phyloP scores from a whole-genome alignment of 2,888 invertebrate species.

The Torymus aiolomorphi region DNA sequence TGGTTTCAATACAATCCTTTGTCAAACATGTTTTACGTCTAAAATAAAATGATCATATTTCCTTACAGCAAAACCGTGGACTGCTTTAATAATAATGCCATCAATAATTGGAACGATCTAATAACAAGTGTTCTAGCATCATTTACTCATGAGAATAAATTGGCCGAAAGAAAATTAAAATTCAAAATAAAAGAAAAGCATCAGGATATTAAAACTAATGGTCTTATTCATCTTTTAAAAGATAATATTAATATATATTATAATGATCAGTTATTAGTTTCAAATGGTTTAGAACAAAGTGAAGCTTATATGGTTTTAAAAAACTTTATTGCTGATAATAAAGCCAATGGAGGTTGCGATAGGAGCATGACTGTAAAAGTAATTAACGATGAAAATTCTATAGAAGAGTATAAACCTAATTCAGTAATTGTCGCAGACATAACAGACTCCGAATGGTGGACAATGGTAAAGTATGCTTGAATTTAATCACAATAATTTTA shows the following conservation, averaged over 20 bases:
- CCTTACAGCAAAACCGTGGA: slow-evolving; percentile 8
- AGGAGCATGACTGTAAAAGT: background rate
- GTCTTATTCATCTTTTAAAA: background rate
- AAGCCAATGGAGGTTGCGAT: background rate
- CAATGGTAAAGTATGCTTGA: slow-evolving; percentile 68
- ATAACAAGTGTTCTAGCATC: background rate
- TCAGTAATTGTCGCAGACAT: slow-evolving; percentile 66
- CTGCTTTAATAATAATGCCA: background rate
- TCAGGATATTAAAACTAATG: background rate
- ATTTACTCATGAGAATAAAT: background rate
- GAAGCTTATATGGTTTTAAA: background rate
- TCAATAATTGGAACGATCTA: slow-evolving; percentile 4
- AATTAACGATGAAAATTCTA: background rate
- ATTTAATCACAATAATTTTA: too few species aligned
- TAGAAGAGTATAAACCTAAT: background rate
- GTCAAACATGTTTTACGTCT: too few species aligned
- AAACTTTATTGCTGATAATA: background rate
- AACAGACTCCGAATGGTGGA: slow-evolving; percentile 72
- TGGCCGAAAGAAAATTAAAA: background rate
- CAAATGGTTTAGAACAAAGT: background rate
- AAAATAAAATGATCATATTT: too few species aligned
- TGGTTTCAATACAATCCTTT: too few species aligned
- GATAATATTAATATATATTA: slow-evolving; percentile 4
- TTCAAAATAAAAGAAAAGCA: slow-evolving; percentile 11
- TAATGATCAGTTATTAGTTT: slow-evolving; percentile 3